Evolutionary conservation across 1,140 invertebrate species (phyloP), one percentile per base, ranked within the genome.

Genomic region (Teleogryllus occipitalis): DNA sequence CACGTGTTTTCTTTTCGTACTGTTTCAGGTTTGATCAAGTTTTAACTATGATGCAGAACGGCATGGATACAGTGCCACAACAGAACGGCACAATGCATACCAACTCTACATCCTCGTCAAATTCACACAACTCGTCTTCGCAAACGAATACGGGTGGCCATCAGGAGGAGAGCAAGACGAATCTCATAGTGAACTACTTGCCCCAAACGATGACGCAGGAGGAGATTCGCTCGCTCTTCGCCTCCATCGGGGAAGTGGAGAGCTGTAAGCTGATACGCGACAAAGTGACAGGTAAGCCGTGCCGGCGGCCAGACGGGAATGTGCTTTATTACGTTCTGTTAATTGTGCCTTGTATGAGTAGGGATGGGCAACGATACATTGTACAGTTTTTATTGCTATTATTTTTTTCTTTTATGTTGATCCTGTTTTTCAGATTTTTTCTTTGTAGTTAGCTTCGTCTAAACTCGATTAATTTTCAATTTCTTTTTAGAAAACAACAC

Each of bases 121-220:
- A 84, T 78, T 84, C 85, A 8, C 84, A 85, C 80, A 84, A 84
- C 65, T 84, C 85, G 14, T 85, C 85, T 14, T 83, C 84, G 73
- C 84, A 85, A 81, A 83, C 83, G 15, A 86, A 84, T 81, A 89
- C 93, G 84, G 87, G 87, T 39, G 89, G 88, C 79, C 91, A 92
- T 83, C 90, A 92, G 83, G 95, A 97, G 88, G 96, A 97, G 87
- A 96, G 94, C 81, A 98, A 98, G 89, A 98, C 96, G 77, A 99
- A 99, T 89, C 91, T 99, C 82, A 99, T 99, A 86, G 98, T 99
- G 82, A 99, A 99, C 88, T 99, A 99, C 88, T 90, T 99, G 85
- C 98, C 98, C 76, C 98, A 99, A 89, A 98, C 95, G 79, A 99
- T 99, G 98, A 98, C 97, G 47, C 98, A 99, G 88, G 98, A 99